Conservation (phyloP, 2,888 invertebrate genomes). For the Cerastis leucographa region DNA sequence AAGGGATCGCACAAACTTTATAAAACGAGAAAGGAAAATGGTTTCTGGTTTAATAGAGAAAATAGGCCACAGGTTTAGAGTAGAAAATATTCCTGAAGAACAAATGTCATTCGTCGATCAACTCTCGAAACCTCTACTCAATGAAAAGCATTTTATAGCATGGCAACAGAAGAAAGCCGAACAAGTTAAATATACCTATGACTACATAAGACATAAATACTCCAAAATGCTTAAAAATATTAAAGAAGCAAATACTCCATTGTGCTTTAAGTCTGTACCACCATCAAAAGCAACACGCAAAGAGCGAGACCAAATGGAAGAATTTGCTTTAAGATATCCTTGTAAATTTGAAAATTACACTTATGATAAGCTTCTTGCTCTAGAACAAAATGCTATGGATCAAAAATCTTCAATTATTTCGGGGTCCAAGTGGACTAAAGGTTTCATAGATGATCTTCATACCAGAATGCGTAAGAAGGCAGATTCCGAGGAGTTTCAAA, state of each 20-base stretch:
- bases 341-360: conserved; percentile 83
- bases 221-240: conserved; percentile 81
- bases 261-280: conserved; percentile 62
- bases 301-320: conserved; percentile 82
- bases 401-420: conserved; percentile 76
- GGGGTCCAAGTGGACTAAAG: conserved; percentile 84
- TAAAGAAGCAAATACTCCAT: conserved; percentile 75
- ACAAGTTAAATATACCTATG: conserved; percentile 84
- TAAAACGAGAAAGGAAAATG: conserved; percentile 86
- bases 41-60: conserved; percentile 83
- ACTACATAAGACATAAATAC: conserved; percentile 83
- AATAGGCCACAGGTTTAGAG: conserved; percentile 81
- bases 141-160: conserved; percentile 88
- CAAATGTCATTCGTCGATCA: conserved; percentile 81
- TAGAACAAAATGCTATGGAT: conserved; percentile 79
- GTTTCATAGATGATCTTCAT: conserved; percentile 88
- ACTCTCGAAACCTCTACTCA: conserved; percentile 84
- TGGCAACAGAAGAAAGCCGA: conserved; percentile 90
- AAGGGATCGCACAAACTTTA: conserved; percentile 90
- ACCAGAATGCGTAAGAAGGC: conserved; percentile 81
- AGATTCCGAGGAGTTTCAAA: conserved; percentile 87
- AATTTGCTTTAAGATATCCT: conserved; percentile 79
- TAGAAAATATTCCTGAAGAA: conserved; percentile 79
- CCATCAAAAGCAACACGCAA: conserved; percentile 66
- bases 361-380: conserved; percentile 81